Percentiles rank a stretch among this genome's conserved stretches.
Conservation (phyloP, 2,797 vertebrate species). For the Prunella strophiata region DNA sequence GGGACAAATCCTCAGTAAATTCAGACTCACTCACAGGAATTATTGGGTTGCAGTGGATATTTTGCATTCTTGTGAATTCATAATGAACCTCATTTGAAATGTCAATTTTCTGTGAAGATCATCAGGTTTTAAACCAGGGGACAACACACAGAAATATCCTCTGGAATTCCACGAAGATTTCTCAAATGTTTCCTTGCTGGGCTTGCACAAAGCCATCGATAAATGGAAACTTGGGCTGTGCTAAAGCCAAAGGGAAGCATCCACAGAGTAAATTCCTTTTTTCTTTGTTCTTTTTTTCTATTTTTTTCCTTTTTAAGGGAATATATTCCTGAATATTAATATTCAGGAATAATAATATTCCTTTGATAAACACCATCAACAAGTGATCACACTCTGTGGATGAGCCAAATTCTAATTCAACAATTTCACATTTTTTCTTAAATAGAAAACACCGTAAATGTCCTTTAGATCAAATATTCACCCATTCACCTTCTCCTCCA, state of each 20-base stretch:
- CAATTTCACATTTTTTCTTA: neutral
- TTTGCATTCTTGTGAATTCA: neutral
- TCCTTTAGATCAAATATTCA: neutral
- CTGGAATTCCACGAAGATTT: neutral
- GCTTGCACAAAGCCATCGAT: neutral
- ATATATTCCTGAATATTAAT: neutral
- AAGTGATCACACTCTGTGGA: neutral
- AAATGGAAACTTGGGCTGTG: neutral
- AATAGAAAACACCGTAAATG: fast-evolving
- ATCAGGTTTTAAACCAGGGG: neutral
- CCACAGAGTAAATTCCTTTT: neutral
- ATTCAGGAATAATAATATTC: neutral
- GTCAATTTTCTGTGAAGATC: neutral
- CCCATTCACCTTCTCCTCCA: neutral
- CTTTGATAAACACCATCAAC: neutral
- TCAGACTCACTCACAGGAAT: neutral
- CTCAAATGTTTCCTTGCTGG: neutral
- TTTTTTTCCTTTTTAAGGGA: neutral
- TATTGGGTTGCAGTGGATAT: neutral
- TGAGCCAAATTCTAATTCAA: neutral
- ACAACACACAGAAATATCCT: neutral
- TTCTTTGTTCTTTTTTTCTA: fast-evolving
- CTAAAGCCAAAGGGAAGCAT: neutral
- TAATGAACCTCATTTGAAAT: neutral
- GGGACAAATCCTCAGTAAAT: neutral